Evolutionary conservation across 2,113 vertebrate species (phyloP).

Genomic region (Leucopsar rothschildi): DNA sequence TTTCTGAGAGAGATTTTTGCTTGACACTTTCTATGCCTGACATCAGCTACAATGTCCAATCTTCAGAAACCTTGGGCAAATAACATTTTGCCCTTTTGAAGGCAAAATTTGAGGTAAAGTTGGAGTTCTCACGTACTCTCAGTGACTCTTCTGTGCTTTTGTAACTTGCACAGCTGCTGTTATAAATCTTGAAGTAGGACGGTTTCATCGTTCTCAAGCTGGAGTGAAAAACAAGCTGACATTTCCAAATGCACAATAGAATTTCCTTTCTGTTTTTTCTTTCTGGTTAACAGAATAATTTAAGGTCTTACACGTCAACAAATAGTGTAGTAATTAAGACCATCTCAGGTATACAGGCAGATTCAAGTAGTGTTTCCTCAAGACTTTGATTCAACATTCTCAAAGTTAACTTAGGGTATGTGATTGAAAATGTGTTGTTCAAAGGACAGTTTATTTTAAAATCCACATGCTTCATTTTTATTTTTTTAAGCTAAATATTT

Average conservation of each 20-base stretch:
- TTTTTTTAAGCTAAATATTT: not conserved
- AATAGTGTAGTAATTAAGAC: not conserved
- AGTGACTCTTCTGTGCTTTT: slow-evolving; percentile 4
- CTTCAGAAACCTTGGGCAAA: not conserved
- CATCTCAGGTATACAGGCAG: not conserved
- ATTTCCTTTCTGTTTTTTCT: not conserved
- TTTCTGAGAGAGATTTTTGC: not conserved
- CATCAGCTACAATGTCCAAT: not conserved
- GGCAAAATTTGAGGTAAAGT: not conserved
- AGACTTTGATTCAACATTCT: not conserved
- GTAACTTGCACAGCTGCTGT: not conserved
- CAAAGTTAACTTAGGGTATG: not conserved
- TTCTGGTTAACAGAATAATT: not conserved
- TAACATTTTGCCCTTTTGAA: not conserved
- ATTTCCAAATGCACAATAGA: slow-evolving; percentile 17
- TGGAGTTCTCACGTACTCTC: not conserved
- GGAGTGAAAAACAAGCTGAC: slow-evolving; percentile 28
- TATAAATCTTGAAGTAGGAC: slow-evolving; percentile 1
- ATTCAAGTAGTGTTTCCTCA: not conserved
- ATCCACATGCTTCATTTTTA: not conserved
- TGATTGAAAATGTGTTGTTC: not conserved
- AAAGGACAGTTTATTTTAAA: not conserved
- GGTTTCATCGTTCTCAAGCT: not conserved
- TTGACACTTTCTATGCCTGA: not conserved
- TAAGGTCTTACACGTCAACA: not conserved